Evolutionary conservation across 2,888 invertebrate genomes (phyloP), one percentile per base, ranked within the genome.

Genomic region (Schizotus pectinicornis): DNA sequence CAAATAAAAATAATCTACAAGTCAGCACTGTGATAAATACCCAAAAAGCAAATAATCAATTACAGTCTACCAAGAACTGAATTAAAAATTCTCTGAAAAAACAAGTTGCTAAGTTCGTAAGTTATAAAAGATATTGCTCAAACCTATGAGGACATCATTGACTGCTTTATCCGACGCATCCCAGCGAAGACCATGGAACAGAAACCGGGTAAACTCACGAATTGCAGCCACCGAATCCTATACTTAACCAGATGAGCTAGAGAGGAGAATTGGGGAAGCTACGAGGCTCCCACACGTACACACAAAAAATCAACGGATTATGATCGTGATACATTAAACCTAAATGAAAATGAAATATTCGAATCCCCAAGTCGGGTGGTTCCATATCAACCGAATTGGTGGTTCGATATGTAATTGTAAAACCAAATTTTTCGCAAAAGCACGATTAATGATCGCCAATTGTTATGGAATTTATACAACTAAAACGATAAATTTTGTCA

Each of bases 111-210:
- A 32, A 41, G 50, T 30, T 56, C 38, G 33, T 56, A 56, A 52
- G 41, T 39, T 53, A 54, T 42, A 54, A 43, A 53, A 46, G 33
- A 50, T 74, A 67, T 70, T 63, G 65, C 72, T 71, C 78, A 75
- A 78, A 80, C 80, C 80, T 80, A 80, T 80, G 63, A 80, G 75
- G 63, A 80, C 79, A 73, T 80, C 80, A 77, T 79, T 80, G 75
- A 80, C 80, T 78, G 79, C 77, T 67, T 67, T 51, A 65, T 71
- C 71, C 70, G 65, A 47, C 54, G 65, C 51, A 60, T 57, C 67
- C 67, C 68, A 67, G 59, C 63, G 64, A 67, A 65, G 67, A 74
- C 71, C 78, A 75, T 74, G 74, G 74, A 74, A 77, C 73, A 72
- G 67, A 75, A 79, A 78, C 74, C 71, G 68, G 75, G 73, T 67